Evolutionary conservation across 2,113 vertebrate species (phyloP), one percentile per base, ranked within the genome.

Genomic region (Taurulus bubalis): DNA sequence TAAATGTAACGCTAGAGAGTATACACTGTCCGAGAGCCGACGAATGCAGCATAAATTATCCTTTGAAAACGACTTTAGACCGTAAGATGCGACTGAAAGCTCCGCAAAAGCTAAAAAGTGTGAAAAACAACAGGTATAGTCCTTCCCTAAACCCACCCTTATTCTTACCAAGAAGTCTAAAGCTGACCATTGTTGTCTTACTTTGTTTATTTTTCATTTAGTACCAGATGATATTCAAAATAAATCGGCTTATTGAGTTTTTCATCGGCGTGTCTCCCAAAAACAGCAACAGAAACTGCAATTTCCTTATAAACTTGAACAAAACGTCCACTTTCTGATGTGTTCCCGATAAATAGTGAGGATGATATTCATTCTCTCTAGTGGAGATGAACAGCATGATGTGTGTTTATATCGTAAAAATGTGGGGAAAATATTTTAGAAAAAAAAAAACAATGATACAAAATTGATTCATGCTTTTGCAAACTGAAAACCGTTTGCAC

Each of bases 1-100:
- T 49, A 8, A 51, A 14, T 20, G 12, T 28, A 16, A 69, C 3
- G 26, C 12, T 40, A 2, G 0, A 12, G 5, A 60, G 2, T 6
- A 0, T 71, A 9, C 0, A 0, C 1, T 84, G 78, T 62, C 73
- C 60, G 18, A 16, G 18, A n/a, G 65, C 7, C 34, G 0, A 0
- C 0, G 11, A 83, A 83, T 42, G 81, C 34, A 74, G 4, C 81
- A 78, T 69, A 2, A 8, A 7, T 55, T 6, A 42, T 24, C 20
- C 11, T 2, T 30, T 22, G 14, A 56, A 56, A 36, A 47, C 5
- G 0, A 34, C 15, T 22, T 64, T 32, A 38, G 53, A 58, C 20
- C 1, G 18, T 24, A 20, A 56, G 8, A 51, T 69, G n/a, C 6
- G 0, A 1, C 11, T 32, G 49, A 76, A 58, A 68, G 64, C 14